Base-by-base conservation (phyloP, 1,140 invertebrate genomes). In the Drosophila murphyi region DNA sequence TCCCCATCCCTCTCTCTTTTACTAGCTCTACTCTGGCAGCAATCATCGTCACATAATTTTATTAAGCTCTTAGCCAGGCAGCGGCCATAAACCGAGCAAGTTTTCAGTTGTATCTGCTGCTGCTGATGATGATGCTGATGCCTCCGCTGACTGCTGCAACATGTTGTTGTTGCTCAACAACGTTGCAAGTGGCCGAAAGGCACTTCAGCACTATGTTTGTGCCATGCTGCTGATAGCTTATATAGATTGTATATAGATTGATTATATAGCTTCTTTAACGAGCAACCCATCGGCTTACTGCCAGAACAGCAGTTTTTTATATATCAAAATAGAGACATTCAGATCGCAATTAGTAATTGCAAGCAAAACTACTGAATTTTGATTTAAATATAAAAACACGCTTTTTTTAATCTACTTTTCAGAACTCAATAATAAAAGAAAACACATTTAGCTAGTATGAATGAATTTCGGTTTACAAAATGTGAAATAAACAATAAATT, bases 31-130 rank as follows among this genome's bases (percentile, higher is more conserved):
- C 64, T 78, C 70, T 57, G 47, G 39, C 56, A 12, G 80, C 85
- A 89, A 85, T 88, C 80, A 88, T 89, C 78, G 85, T 89, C 85
- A 85, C 85, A 89, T 89, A 89, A 89, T 89, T 89, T 89, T 89
- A 89, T 89, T 89, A 89, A 89, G 85, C 80, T 81, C 77, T 89
- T 64, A 88, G 80, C 70, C 76, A 81, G 67, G 57, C 76, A 50
- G 72, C 55, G 31, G 50, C 65, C 63, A 72, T 59, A 72, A 69
- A 34, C 64, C 47, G 37, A 59, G 12, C 55, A 51, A 51, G 57
- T 55, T 35, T 34, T 61, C 43, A 65, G 45, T 67, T 67, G 56
- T n/a, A 41, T 37, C 34, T 57, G 10, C 31, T 37, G 20, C 12
- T 34, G 39, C 54, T 8, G 37, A 10, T 5, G 29, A 8, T 34